A percentile compares a stretch with the other conserved stretches of the same genome.
Conservation (phyloP, 2,888 invertebrate species). For the Periphyllus acericola region DNA sequence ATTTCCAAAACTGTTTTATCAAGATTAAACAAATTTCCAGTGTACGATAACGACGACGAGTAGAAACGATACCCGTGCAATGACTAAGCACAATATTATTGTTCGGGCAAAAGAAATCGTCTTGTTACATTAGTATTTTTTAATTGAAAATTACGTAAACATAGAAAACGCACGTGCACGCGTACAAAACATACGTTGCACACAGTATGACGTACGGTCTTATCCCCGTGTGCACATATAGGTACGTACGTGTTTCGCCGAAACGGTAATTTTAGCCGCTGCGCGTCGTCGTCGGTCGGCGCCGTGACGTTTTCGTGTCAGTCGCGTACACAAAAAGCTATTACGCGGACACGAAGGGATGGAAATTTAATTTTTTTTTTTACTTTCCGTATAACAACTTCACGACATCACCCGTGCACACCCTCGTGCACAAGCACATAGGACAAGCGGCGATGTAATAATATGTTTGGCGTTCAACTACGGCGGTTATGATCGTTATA, state of each 20-base stretch:
- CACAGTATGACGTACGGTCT: neutral
- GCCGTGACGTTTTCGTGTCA: slow-evolving; percentile 6
- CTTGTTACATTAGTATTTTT: neutral
- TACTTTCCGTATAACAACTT: no score
- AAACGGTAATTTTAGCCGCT: neutral
- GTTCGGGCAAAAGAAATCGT: neutral
- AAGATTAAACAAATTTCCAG: no score
- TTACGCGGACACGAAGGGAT: neutral
- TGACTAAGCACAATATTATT: neutral
- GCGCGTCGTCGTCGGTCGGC: neutral
- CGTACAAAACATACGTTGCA: neutral
- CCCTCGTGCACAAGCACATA: neutral
- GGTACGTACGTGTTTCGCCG: neutral
- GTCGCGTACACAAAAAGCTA: slow-evolving; percentile 18
- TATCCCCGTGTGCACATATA: neutral
- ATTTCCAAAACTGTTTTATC: no score
- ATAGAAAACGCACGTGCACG: neutral
- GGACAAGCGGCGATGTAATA: neutral
- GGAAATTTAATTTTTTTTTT: neutral
- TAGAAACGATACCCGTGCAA: neutral
- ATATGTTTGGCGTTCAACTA: neutral
- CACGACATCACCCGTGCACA: neutral
- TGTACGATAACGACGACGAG: neutral
- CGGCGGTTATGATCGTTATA: neutral
- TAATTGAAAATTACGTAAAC: slow-evolving; percentile 36